A percentile compares a stretch with the other conserved stretches of the same genome.
Evolutionary conservation across 2,113 vertebrate species (phyloP).

Genomic region (Meles meles): DNA sequence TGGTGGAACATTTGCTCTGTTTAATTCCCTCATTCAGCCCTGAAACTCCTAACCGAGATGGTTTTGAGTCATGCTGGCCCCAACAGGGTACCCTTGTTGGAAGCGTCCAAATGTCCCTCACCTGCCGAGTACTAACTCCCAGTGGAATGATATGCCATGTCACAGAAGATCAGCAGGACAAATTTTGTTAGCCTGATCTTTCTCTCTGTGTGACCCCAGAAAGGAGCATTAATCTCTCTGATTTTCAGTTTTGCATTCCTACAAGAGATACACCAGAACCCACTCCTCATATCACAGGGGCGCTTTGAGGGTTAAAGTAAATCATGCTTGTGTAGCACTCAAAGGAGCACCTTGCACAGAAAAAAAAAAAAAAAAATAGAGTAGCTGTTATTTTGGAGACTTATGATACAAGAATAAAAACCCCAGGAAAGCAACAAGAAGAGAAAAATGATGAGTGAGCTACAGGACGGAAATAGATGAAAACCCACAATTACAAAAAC

Average conservation of each 20-base stretch:
- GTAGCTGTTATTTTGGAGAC: neutral
- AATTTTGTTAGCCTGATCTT: fast-evolving
- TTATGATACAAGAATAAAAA: neutral
- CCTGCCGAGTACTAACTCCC: fast-evolving
- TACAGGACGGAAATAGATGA: neutral
- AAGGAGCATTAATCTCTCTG: neutral
- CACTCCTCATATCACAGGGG: no score
- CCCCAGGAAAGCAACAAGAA: neutral
- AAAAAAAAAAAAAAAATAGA: neutral
- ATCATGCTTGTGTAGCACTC: no score
- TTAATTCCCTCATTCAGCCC: neutral
- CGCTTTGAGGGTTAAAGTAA: neutral
- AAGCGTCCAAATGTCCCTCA: fast-evolving
- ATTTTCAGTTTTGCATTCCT: neutral
- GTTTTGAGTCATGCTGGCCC: neutral
- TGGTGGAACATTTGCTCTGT: neutral
- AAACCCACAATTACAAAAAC: fast-evolving
- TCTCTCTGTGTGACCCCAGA: neutral
- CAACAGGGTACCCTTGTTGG: no score
- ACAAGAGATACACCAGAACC: fast-evolving
- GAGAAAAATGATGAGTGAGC: neutral
- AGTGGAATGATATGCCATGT: fast-evolving
- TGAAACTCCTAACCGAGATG: neutral
- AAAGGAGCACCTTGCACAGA: neutral
- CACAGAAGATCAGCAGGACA: neutral